A percentile compares a stretch with the other conserved stretches of the same genome.
Conservation (phyloP, 2,797 vertebrate species). For the Passerculus sandwichensis region DNA sequence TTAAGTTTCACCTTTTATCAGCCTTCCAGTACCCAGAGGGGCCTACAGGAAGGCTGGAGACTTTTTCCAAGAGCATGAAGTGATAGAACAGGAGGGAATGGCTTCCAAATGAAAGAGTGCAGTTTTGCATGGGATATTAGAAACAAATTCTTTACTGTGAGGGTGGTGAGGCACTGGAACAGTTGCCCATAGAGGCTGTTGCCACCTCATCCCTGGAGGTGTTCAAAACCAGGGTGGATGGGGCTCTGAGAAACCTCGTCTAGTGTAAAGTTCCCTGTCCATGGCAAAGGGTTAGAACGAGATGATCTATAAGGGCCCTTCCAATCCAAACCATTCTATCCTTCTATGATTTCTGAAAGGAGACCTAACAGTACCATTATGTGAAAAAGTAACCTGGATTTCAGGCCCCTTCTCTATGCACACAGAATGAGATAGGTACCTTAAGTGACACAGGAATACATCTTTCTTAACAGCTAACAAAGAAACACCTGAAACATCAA, state of each 20-base stretch:
- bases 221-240: not conserved
- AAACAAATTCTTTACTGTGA: not conserved
- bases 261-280: not conserved
- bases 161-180: not conserved
- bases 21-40: not conserved
- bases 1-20: not conserved
- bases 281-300: accelerated
- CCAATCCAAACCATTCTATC: not conserved
- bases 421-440: not conserved
- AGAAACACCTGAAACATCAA: not conserved
- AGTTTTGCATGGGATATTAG: not conserved
- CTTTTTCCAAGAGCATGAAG: not conserved
- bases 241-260: not conserved
- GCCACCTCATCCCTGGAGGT: not conserved
- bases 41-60: not conserved
- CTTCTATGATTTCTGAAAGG: not conserved
- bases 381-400: not conserved
- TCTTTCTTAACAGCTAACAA: not conserved
- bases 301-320: not conserved
- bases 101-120: not conserved
- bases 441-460: not conserved
- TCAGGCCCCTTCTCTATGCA: not conserved
- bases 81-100: not conserved
- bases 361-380: not conserved
- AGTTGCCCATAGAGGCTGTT: not conserved